A percentile compares a stretch with the other conserved stretches of the same genome.
Conservation (phyloP, 2,113 vertebrate species). For the Leucopsar rothschildi region DNA sequence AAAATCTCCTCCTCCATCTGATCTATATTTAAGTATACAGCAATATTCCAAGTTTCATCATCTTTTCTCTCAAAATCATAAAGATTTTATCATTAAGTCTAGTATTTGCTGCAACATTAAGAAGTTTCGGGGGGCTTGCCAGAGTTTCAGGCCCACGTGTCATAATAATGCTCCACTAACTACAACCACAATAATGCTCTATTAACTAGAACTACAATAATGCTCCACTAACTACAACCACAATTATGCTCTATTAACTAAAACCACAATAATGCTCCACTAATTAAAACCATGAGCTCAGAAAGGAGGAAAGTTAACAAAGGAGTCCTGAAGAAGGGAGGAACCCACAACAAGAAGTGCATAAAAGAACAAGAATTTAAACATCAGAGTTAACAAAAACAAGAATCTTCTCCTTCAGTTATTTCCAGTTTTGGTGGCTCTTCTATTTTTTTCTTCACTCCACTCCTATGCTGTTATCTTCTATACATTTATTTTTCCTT, state of each 20-base stretch:
- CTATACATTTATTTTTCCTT: neutral
- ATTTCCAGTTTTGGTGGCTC: neutral
- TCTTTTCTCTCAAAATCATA: neutral
- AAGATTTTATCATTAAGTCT: neutral
- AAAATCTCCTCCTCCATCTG: neutral
- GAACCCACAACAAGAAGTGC: neutral
- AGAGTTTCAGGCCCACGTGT: neutral
- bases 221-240: neutral
- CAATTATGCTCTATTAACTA: neutral
- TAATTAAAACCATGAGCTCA: neutral
- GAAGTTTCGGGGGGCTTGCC: neutral
- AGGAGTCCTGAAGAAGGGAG: neutral
- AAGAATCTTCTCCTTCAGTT: neutral
- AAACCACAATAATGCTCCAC: neutral
- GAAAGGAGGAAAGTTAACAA: neutral
- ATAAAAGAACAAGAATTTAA: neutral
- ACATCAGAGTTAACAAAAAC: neutral
- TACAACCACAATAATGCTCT: neutral
- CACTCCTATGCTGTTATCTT: neutral
- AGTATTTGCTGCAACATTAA: neutral
- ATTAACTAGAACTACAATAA: neutral
- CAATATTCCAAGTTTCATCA: neutral
- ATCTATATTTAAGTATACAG: neutral
- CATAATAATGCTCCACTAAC: neutral
- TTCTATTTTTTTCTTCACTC: neutral